Percentiles rank a stretch among this genome's conserved stretches.
These are phyloP conservation scores for Drosophila ironensis DNA, from an alignment of 1,140 invertebrate species.

Conservation along the genomic window DNA sequence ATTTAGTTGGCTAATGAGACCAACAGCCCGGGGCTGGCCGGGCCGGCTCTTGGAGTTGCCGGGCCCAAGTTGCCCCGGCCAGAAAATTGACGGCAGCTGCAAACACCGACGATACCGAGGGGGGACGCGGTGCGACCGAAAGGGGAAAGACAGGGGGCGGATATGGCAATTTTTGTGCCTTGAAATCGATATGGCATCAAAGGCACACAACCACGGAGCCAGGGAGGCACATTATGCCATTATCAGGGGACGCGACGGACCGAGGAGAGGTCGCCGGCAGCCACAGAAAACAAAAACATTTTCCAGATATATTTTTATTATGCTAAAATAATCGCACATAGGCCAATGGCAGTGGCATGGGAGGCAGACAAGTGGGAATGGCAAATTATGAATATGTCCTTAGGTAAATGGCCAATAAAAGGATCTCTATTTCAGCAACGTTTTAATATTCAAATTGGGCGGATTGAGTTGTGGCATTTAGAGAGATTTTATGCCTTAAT, in stretches of 20 bases:
- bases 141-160: slow-evolving; percentile 51
- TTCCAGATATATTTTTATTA: slow-evolving; percentile 77
- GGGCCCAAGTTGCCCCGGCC: slow-evolving; percentile 11
- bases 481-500: too few species aligned
- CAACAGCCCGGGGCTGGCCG: slow-evolving; percentile 37
- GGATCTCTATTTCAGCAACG: too few species aligned
- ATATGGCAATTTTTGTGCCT: slow-evolving; percentile 73
- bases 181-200: slow-evolving; percentile 79
- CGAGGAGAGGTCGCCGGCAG: slow-evolving; percentile 30
- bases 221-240: slow-evolving; percentile 76
- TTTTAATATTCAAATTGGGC: background rate
- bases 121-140: background rate
- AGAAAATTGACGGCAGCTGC: slow-evolving; percentile 59
- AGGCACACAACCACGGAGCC: too few species aligned
- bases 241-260: slow-evolving; percentile 56
- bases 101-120: slow-evolving; percentile 23
- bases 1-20: slow-evolving; percentile 42
- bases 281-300: slow-evolving; percentile 47
- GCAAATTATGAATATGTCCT: too few species aligned
- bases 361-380: background rate
- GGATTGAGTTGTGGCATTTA: too few species aligned
- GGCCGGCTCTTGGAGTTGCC: background rate
- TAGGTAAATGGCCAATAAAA: background rate
- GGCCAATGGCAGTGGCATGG: slow-evolving; percentile 34
- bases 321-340: slow-evolving; percentile 77